Evolutionary conservation across 2,797 vertebrate species (phyloP).

Genomic region (Acipenser oxyrinchus): DNA sequence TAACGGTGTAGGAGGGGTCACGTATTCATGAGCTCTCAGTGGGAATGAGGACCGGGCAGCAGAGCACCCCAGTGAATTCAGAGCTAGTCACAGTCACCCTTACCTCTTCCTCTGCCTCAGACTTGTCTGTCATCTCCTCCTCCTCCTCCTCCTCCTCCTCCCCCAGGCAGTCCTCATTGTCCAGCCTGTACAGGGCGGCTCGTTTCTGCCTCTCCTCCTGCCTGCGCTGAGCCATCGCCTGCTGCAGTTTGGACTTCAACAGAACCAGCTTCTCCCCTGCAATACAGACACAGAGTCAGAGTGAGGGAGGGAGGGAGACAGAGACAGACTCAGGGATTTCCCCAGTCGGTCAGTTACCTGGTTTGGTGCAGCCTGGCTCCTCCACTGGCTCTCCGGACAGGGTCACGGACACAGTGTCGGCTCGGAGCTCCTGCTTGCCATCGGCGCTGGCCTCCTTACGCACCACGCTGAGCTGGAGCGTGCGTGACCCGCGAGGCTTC

Average conservation of each 20-base stretch:
- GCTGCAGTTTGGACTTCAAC: constrained; percentile 85
- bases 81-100: neutral
- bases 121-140: constrained; percentile 81
- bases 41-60: too few species aligned
- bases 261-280: constrained; percentile 79
- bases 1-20: too few species aligned
- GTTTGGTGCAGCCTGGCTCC: constrained; percentile 53
- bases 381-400: constrained; percentile 64
- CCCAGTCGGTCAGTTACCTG: constrained; percentile 55
- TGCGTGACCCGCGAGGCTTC: constrained; percentile 51
- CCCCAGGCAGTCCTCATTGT: constrained; percentile 80
- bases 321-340: too few species aligned
- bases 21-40: too few species aligned
- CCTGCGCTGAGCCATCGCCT: constrained; percentile 85
- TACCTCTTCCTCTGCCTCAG: constrained; percentile 70
- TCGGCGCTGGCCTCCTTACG: constrained; percentile 66
- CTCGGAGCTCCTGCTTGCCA: constrained; percentile 75
- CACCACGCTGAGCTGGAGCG: constrained; percentile 68
- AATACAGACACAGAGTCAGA: neutral
- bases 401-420: constrained; percentile 65
- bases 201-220: constrained; percentile 75
- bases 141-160: constrained; percentile 62
- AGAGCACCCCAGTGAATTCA: too few species aligned
- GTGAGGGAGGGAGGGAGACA: too few species aligned
- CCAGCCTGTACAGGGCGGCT: constrained; percentile 73